A percentile compares a stretch with the other conserved stretches of the same genome.
Evolutionary conservation across 2,113 vertebrate species (phyloP).

Genomic region (Tetraodon nigroviridis): DNA sequence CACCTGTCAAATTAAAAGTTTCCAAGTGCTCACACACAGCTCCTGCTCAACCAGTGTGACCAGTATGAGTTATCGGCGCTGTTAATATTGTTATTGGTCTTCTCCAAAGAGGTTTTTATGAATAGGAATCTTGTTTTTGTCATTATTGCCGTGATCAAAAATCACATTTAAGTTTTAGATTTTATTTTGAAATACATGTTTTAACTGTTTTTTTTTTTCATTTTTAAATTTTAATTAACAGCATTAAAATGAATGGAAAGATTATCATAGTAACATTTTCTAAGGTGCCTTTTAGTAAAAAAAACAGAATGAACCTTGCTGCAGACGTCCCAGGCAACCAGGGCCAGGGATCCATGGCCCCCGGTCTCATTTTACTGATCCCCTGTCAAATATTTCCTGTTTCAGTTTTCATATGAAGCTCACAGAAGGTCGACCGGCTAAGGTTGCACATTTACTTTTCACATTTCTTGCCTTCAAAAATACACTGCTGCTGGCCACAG

Average conservation of each 20-base stretch:
- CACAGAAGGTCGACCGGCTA: conserved; percentile 26
- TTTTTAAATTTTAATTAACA: not conserved
- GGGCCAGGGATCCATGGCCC: conserved; percentile 7
- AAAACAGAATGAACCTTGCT: not conserved
- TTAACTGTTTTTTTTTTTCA: not conserved
- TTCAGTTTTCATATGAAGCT: conserved; percentile 23
- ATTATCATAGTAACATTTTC: not conserved
- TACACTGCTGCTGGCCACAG: conserved; percentile 28
- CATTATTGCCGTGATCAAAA: not conserved
- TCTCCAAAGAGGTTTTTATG: no score
- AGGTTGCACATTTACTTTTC: conserved; percentile 48
- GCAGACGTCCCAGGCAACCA: conserved; percentile 15
- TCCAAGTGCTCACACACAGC: not conserved
- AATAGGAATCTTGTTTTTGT: no score
- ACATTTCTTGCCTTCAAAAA: conserved; percentile 54
- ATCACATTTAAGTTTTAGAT: not conserved
- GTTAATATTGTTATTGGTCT: not conserved
- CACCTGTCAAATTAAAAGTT: not conserved
- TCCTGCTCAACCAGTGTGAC: not conserved
- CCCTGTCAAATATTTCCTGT: conserved; percentile 48
- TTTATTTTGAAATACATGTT: not conserved
- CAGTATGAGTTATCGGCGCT: not conserved
- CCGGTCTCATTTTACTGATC: conserved; percentile 29
- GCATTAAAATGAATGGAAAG: not conserved
- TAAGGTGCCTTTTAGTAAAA: not conserved